phyloP scores from a whole-genome alignment of 35 echinoderm and acorn worm species.

The Heliocidaris tuberculata region DNA sequence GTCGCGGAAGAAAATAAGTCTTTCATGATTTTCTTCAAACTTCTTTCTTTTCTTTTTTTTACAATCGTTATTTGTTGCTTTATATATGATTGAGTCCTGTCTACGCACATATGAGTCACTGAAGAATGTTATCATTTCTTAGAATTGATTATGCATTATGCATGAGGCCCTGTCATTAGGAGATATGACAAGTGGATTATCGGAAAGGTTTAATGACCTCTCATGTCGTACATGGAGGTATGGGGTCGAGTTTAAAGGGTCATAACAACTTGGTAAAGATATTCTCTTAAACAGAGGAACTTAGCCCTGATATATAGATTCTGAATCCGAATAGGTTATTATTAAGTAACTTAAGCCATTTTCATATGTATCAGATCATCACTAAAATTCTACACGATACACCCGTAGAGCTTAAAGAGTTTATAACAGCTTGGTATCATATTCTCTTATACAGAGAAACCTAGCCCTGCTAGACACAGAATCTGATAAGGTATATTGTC shows the following conservation, averaged over 20 bases:
- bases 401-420: no score
- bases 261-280: no score
- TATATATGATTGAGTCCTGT: background rate
- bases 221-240: background rate
- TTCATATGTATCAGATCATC: no score
- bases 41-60: background rate
- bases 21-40: background rate
- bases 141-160: background rate
- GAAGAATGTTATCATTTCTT: constrained; percentile 18
- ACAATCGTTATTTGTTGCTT: background rate
- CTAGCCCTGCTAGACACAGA: no score
- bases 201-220: background rate
- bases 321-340: no score
- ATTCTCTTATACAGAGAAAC: no score
- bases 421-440: no score
- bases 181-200: constrained; percentile 11
- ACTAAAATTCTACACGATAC: no score
- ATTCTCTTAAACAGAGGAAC: no score
- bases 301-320: no score
- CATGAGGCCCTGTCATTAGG: constrained; percentile 1
- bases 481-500: no score
- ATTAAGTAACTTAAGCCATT: no score
- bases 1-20: background rate
- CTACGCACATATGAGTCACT: background rate
- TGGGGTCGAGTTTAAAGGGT: background rate